phyloP scores from a whole-genome alignment of 2,797 vertebrate genomes.

The Gambelia wislizenii region DNA sequence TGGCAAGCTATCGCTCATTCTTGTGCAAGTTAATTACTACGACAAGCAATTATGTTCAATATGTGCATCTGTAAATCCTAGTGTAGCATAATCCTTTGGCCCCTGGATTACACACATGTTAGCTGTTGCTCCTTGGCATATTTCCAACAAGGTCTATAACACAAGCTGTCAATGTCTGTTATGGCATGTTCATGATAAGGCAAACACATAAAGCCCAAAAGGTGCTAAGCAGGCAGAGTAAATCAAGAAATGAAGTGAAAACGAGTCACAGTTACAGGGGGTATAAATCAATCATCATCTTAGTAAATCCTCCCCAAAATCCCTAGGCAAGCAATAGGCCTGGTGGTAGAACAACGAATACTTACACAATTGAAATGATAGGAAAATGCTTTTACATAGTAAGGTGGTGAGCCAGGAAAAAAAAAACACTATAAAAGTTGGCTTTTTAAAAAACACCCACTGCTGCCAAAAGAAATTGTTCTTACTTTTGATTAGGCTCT shows the following conservation, averaged over 20 bases:
- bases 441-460: conserved; percentile 4
- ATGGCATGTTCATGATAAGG: not conserved
- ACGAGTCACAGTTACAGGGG: not conserved
- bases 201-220: not conserved
- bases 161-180: conserved; percentile 4
- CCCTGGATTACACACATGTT: not conserved
- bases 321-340: not conserved
- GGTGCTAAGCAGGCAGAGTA: conserved; percentile 4
- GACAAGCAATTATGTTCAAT: not conserved
- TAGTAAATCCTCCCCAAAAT: conserved; percentile 1
- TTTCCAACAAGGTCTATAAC: not conserved
- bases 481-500: not conserved
- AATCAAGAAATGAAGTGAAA: conserved; percentile 29
- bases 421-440: conserved; percentile 6
- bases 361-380: not conserved
- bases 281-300: conserved; percentile 23
- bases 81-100: not conserved
- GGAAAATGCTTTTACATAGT: conserved; percentile 9
- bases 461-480: conserved; percentile 14
- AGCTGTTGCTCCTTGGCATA: not conserved
- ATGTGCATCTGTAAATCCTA: not conserved
- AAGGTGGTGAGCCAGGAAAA: not conserved
- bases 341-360: conserved; percentile 4
- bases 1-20: not conserved
- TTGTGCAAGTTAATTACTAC: not conserved